Base-by-base conservation (phyloP, 2,113 vertebrate species). In the Gobio gobio region DNA sequence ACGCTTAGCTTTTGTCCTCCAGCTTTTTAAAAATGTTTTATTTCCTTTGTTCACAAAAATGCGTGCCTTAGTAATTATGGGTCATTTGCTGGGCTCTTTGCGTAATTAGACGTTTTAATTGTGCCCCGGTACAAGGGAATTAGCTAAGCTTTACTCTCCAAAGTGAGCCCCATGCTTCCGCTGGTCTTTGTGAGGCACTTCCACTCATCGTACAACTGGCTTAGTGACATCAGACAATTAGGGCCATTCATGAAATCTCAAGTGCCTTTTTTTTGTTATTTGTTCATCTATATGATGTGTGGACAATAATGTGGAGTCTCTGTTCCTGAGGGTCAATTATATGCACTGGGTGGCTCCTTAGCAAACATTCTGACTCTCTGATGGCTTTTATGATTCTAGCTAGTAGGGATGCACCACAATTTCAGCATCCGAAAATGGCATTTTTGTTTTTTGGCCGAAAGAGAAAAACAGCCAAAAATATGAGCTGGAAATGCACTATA, bases 61-160 rank as follows among this genome's bases (percentile, higher is more conserved):
- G 82, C 89, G 87, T 29, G 78, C 33, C 75, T 81, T 75, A 68
- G 78, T 89, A 93, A 92, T 94, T 93, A 92, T 90, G 87, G 93
- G 89, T 94, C 86, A 90, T 94, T 95, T 92, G 61, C 12, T 73
- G 77, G 75, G 76, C 89, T 93, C 89, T 83, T 89, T 90, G 88
- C 80, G 63, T 92, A 94, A 95, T 95, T 93, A 93, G 87, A 88
- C 82, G 64, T 93, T 94, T 93, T 94, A 96, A 94, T 94, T 95
- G 91, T 89, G 87, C 91, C 86, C 86, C 1, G 29, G 88, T 92
- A 93, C 88, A 92, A 92, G 89, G 89, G 93, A 94, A 90, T 93
- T 95, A 91, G 86, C 89, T 87, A 90, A 89, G 87, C 84, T 70
- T 86, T 91, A 88, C 90, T 93, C 78, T n/a, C 81, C 90, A 84